phyloP scores from a whole-genome alignment of 2,113 vertebrate species.

The Limanda limanda region DNA sequence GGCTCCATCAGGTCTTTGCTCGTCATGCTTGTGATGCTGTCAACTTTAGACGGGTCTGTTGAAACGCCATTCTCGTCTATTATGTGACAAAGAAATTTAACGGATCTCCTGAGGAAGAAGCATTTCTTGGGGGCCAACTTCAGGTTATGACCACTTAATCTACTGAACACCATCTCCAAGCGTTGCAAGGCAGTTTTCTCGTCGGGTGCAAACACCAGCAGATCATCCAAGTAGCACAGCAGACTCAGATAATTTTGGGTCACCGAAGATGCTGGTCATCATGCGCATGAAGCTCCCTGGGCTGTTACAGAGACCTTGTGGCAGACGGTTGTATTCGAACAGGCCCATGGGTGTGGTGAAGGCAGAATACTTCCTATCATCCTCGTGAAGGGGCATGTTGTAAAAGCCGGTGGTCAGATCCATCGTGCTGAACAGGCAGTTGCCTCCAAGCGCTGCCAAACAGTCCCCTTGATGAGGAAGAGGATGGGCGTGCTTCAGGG shows the following conservation, averaged over 20 bases:
- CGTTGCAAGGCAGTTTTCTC: conserved; percentile 10
- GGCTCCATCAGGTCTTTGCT: not conserved
- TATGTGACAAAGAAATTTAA: conserved; percentile 16
- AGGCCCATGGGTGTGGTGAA: conserved; percentile 4
- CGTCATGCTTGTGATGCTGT: not conserved
- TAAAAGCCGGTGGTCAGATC: conserved; percentile 12
- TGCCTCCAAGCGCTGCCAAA: conserved; percentile 4
- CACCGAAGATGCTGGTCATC: conserved; percentile 33
- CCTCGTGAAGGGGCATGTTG: conserved; percentile 11
- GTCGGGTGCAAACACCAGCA: conserved; percentile 11
- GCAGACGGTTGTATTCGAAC: not conserved
- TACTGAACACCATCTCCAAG: not conserved
- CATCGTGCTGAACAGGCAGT: conserved; percentile 28
- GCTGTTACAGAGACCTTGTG: conserved; percentile 20
- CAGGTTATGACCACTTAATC: not conserved
- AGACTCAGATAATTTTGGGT: conserved; percentile 8
- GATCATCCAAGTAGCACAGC: conserved; percentile 26
- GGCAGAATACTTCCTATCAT: conserved; percentile 4
- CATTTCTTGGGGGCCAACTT: conserved; percentile 28
- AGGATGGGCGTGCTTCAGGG: conserved; percentile 12
- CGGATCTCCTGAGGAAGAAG: conserved; percentile 23
- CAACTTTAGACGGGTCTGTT: not conserved
- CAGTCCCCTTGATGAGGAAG: conserved; percentile 8
- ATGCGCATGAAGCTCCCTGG: conserved; percentile 18
- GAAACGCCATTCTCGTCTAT: not conserved